Conservation (phyloP, 2,113 vertebrate species). For the Lamprotornis superbus region DNA sequence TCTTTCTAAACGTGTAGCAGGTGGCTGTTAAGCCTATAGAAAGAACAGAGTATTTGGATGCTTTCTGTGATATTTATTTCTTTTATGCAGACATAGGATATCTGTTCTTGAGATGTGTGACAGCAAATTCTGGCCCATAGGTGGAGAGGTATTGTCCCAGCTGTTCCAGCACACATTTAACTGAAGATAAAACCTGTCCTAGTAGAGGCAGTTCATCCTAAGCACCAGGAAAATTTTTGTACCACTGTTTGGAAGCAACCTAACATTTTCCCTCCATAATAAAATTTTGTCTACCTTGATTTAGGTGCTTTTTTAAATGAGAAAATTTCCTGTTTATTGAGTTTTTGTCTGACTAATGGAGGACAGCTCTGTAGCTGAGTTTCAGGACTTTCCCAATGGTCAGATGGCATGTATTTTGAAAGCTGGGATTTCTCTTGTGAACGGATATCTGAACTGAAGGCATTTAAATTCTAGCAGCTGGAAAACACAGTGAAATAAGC, state of each 20-base stretch:
- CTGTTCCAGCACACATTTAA: not conserved
- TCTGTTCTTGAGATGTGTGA: not conserved
- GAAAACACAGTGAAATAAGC: not conserved
- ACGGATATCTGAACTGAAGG: not conserved
- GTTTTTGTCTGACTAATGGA: constrained; percentile 28
- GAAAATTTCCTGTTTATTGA: constrained; percentile 60
- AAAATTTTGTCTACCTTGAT: not conserved
- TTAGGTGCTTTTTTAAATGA: constrained; percentile 52
- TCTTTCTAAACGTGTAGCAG: not conserved
- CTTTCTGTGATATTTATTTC: not conserved
- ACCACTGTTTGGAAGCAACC: not conserved
- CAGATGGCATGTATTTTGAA: not conserved
- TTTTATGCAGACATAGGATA: not conserved
- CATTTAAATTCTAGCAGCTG: not conserved
- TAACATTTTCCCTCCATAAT: not conserved
- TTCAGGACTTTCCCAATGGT: constrained; percentile 38
- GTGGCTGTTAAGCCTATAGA: not conserved
- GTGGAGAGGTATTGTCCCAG: not conserved
- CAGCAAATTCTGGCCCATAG: not conserved
- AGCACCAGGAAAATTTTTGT: not conserved
- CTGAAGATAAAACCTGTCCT: not conserved
- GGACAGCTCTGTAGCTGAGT: not conserved
- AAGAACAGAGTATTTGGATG: not conserved
- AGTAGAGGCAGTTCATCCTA: not conserved
- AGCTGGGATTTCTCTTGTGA: not conserved